phyloP scores from a whole-genome alignment of 2,888 invertebrate species.

The Lasioglossum villosulum region DNA sequence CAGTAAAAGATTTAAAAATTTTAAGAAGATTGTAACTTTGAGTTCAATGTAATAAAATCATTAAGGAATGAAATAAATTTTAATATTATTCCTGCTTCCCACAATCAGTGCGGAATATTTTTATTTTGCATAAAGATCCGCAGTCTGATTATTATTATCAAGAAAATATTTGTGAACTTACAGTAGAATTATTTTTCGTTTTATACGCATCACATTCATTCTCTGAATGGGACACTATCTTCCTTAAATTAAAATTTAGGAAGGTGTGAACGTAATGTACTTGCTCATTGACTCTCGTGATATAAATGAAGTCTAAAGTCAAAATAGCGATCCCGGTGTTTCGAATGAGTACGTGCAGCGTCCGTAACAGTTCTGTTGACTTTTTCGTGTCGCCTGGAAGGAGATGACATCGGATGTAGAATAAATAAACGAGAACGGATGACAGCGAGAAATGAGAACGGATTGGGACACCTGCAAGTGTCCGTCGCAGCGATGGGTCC shows the following conservation, averaged over 20 bases:
- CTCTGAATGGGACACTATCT: background rate
- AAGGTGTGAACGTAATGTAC: background rate
- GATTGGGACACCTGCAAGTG: slow-evolving; percentile 40
- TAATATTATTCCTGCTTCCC: too few species aligned
- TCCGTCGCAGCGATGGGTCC: slow-evolving; percentile 32
- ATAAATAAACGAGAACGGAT: slow-evolving; percentile 27
- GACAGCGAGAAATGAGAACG: slow-evolving; percentile 29
- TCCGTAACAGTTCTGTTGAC: background rate
- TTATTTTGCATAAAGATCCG: too few species aligned
- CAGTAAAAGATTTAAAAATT: too few species aligned
- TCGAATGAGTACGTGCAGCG: background rate
- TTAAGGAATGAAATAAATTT: too few species aligned
- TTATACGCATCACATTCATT: background rate
- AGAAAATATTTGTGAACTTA: too few species aligned
- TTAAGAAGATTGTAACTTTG: too few species aligned
- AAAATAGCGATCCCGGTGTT: background rate
- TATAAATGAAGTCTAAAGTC: background rate
- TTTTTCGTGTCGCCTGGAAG: background rate
- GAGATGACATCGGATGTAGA: background rate
- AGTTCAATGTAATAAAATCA: too few species aligned
- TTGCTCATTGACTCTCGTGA: background rate
- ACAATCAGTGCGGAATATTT: too few species aligned
- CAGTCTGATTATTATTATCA: too few species aligned
- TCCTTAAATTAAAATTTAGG: background rate
- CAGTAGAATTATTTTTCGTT: too few species aligned